These are phyloP conservation scores for Nansenia antarctica DNA, from an alignment of 2,113 vertebrate genomes.

Conservation along the genomic window DNA sequence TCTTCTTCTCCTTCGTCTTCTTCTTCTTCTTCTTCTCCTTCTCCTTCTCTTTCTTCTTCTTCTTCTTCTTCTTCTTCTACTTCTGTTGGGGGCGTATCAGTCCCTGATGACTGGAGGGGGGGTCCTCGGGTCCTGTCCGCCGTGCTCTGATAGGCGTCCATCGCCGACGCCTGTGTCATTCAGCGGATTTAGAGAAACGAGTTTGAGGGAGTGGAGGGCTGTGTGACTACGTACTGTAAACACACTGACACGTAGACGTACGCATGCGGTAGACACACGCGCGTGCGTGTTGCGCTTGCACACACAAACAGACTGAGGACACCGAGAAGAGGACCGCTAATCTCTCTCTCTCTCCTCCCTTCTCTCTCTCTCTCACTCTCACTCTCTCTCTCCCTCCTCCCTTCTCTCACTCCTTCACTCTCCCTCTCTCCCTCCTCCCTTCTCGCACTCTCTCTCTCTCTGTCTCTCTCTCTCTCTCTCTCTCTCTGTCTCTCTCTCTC, in stretches of 20 bases:
- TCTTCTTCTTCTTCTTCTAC: too few relatives aligned
- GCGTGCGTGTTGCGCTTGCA: background rate
- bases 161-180: background rate
- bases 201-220: background rate
- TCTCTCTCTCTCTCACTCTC: background rate
- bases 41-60: too few relatives aligned
- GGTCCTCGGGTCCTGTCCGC: background rate
- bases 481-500: background rate
- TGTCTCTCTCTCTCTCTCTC: slow-evolving; percentile 5
- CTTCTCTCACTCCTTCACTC: slow-evolving; percentile 3
- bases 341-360: background rate
- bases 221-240: background rate
- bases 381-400: background rate
- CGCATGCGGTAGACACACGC: background rate
- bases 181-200: too few relatives aligned
- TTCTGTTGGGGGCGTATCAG: too few relatives aligned
- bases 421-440: background rate
- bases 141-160: background rate
- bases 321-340: background rate
- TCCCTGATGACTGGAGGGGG: background rate
- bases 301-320: background rate
- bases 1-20: background rate
- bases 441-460: background rate
- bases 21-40: too few relatives aligned
- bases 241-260: background rate